These are phyloP conservation scores for Drosophila bipectinata DNA, from an alignment of 1,140 invertebrate species.

Conservation along the genomic window DNA sequence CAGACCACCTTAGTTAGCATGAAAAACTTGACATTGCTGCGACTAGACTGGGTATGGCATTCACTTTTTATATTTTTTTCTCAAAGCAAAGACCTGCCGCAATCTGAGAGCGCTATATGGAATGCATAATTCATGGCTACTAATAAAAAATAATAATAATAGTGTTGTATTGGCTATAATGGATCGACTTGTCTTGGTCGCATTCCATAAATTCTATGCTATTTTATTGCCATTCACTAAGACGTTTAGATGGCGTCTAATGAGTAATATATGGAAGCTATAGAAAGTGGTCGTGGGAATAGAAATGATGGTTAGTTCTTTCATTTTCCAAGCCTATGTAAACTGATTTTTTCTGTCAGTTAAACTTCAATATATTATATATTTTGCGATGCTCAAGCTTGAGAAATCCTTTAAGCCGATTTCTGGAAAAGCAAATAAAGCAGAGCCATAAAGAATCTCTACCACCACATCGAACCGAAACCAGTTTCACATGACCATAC, in stretches of 20 bases:
- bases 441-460: constrained; percentile 73
- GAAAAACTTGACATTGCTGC: constrained; percentile 75
- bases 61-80: constrained; percentile 61
- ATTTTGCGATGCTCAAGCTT: constrained; percentile 48
- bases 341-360: background rate
- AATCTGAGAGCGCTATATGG: constrained; percentile 47
- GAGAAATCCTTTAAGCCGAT: constrained; percentile 72
- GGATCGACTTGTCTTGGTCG: constrained; percentile 35
- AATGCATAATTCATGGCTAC: constrained; percentile 57
- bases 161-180: constrained; percentile 40
- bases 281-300: background rate
- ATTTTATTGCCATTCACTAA: constrained; percentile 32
- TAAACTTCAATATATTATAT: constrained; percentile 6
- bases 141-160: constrained; percentile 38
- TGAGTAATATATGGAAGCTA: constrained; percentile 11
- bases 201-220: constrained; percentile 35
- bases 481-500: constrained; percentile 32
- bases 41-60: constrained; percentile 61
- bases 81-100: constrained; percentile 26
- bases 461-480: constrained; percentile 50
- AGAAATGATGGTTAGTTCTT: too few relatives aligned
- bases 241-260: constrained; percentile 17
- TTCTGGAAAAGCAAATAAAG: constrained; percentile 70
- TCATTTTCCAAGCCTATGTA: background rate
- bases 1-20: constrained; percentile 29